Percentiles rank a stretch among this genome's conserved stretches.
Evolutionary conservation across 2,113 vertebrate species (phyloP).

Genomic region (Pandion haliaetus): DNA sequence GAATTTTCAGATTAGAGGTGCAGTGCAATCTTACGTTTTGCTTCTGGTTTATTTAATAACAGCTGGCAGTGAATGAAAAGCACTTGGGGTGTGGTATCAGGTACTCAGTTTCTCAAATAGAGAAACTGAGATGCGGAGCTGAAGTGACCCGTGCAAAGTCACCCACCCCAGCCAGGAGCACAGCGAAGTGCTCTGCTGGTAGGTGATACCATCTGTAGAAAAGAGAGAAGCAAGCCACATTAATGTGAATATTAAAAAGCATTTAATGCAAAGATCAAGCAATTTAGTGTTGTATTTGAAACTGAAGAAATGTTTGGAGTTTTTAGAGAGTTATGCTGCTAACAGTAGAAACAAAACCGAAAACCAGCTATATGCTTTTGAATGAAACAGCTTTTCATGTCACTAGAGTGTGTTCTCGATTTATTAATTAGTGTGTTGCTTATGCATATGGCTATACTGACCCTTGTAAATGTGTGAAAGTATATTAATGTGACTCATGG

Average conservation of each 20-base stretch:
- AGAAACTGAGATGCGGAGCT: background rate
- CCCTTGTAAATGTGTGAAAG: background rate
- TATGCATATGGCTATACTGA: background rate
- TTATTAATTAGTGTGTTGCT: background rate
- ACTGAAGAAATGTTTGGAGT: background rate
- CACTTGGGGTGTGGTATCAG: background rate
- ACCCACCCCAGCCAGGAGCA: background rate
- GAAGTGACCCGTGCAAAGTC: background rate
- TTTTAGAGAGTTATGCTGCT: background rate
- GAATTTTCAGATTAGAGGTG: background rate
- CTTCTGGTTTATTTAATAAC: background rate
- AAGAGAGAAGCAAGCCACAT: background rate
- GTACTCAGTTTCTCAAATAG: background rate
- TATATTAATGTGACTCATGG: background rate
- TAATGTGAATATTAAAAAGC: background rate
- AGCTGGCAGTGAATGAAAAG: background rate
- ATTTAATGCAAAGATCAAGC: background rate
- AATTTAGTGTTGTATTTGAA: background rate
- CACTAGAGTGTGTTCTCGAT: background rate
- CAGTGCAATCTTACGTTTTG: fast-evolving
- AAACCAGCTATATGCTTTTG: background rate
- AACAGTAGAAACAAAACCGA: background rate
- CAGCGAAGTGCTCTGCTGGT: fast-evolving
- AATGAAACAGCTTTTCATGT: background rate
- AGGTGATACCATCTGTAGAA: background rate